Base-by-base conservation (phyloP, 2,797 vertebrate species). In the Atherinosoma microstoma region DNA sequence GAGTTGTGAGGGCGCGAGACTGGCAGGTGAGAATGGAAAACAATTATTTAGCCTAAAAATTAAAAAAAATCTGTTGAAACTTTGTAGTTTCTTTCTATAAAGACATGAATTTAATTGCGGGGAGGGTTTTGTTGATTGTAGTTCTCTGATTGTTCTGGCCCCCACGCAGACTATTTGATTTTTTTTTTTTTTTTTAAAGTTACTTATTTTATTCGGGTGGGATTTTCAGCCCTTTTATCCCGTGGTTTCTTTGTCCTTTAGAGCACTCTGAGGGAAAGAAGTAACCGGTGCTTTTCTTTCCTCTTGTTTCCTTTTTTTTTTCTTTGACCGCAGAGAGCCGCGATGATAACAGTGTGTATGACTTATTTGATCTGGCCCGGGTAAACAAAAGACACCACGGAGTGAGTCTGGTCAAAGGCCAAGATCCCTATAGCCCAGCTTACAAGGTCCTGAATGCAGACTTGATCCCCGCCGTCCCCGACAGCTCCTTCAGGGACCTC, bases 261-360 rank as follows among this genome's bases (percentile, higher is more conserved):
- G 10, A 72, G 2, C 70, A 18, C 80, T 73, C 62, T 76, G 40
- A 57, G 38, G 38, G 18, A 16, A 6, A 54, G 27, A 61, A 29
- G 32, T 32, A 20, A 80, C 66, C 16, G 27, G 40, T 63, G 38
- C 10, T 60, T 60, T 58, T 64, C 30, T 73, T 79, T 64, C 62
- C 15, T 56, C 6, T 56, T 22, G 36, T 56, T 64, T 67, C 35
- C 1, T 32, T 6, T 6, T 32, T 6, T 6, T 78, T 78, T 76
- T 64, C 58, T 87, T 51, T 79, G 32, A 80, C 74, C 10, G 0
- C 94, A 95, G 95, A 94, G 80, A 93, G 94, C 36, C 94, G 89
- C 12, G 97, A 98, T 82, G 97, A 98, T 81, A 96, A 96, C 91
- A 95, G 97, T 1, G 97, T 98, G 11, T 99, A 96, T 11, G 98